phyloP scores from a whole-genome alignment of 2,888 invertebrate species.

The Chydorus sphaericus region DNA sequence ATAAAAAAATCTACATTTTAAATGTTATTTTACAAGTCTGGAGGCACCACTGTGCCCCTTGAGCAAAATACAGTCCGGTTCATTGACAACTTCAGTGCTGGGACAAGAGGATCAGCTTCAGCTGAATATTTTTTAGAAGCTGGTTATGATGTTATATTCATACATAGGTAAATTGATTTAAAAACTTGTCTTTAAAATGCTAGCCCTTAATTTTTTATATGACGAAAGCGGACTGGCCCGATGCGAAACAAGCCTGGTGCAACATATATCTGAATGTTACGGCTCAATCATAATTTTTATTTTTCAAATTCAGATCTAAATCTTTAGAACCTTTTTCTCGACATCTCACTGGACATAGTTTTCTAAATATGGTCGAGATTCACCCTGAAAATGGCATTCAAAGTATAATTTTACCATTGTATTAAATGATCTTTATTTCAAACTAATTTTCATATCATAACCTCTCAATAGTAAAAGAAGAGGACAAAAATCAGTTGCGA shows the following conservation, averaged over 20 bases:
- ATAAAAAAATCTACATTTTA: conserved; percentile 16
- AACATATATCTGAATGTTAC: too few species aligned
- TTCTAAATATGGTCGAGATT: conserved; percentile 61
- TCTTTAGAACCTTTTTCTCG: conserved; percentile 82
- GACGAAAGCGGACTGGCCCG: too few species aligned
- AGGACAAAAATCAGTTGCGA: conserved; percentile 33
- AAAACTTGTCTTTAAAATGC: neutral
- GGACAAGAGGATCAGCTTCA: conserved; percentile 84
- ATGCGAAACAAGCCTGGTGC: too few species aligned
- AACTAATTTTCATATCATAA: neutral
- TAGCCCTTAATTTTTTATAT: too few species aligned
- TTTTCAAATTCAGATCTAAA: conserved; percentile 49
- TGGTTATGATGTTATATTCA: conserved; percentile 83
- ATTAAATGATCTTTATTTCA: conserved; percentile 7
- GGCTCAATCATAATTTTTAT: conserved; percentile 1
- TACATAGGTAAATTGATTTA: conserved; percentile 45
- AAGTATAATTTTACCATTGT: conserved; percentile 42
- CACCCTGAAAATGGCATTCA: conserved; percentile 40
- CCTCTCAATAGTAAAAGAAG: neutral
- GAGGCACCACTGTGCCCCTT: conserved; percentile 90
- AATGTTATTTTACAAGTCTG: conserved; percentile 40
- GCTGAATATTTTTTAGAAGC: conserved; percentile 84
- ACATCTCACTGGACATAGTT: conserved; percentile 63
- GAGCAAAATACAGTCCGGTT: conserved; percentile 95
- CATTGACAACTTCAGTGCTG: conserved; percentile 97